Conservation (phyloP, 2,113 vertebrate species). For the Lepidothrix coronata region DNA sequence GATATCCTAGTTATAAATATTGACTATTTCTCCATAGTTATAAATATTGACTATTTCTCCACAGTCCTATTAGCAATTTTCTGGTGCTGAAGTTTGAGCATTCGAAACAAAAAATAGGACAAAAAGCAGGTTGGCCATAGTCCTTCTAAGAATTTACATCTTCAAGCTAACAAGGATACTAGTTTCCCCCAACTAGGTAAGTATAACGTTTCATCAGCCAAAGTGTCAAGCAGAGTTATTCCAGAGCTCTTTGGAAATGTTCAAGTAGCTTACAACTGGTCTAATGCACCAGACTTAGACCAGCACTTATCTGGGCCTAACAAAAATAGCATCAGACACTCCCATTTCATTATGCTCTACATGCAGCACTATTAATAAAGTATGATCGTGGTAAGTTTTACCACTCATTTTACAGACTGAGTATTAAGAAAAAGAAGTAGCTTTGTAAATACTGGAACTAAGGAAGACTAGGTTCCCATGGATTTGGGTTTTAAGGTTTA, state of each 20-base stretch:
- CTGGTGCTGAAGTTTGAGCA: not conserved
- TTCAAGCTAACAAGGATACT: not conserved
- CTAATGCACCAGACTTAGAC: not conserved
- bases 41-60: not conserved
- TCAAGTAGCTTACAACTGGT: not conserved
- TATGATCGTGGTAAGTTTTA: not conserved
- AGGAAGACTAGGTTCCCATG: not conserved
- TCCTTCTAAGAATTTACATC: not conserved
- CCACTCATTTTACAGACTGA: not conserved
- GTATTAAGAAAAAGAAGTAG: not conserved
- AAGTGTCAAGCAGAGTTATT: not conserved
- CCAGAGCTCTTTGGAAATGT: not conserved
- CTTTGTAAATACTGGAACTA: not conserved
- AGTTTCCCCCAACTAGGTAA: not conserved
- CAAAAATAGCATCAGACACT: not conserved
- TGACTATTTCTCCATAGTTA: not conserved
- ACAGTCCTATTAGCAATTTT: not conserved
- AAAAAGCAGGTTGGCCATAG: not conserved
- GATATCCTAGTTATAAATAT: not conserved
- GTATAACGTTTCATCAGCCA: not conserved
- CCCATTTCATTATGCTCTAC: not conserved
- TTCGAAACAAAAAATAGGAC: not conserved
- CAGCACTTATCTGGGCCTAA: not conserved
- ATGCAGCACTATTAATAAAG: not conserved
- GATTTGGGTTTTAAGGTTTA: not conserved